phyloP scores from a whole-genome alignment of 2,113 vertebrate species.

The Rhinoderma darwinii region DNA sequence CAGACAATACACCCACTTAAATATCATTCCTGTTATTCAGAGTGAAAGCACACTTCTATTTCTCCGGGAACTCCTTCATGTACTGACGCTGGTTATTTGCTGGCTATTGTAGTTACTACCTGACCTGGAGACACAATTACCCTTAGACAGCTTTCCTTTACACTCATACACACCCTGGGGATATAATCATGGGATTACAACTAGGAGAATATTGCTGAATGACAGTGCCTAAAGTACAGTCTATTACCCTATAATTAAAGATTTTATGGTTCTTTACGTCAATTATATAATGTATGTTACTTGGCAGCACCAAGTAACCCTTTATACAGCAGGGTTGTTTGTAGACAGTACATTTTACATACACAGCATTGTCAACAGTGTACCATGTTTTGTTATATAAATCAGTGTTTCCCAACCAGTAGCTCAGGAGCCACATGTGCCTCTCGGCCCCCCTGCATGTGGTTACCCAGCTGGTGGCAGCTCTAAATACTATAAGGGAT shows the following conservation, averaged over 20 bases:
- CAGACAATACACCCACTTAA: constrained; percentile 28
- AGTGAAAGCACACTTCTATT: neutral
- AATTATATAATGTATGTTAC: neutral
- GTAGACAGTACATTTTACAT: neutral
- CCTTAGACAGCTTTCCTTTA: neutral
- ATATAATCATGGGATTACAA: constrained; percentile 37
- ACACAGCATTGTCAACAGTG: too few relatives aligned
- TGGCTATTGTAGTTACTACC: neutral
- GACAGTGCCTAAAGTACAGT: neutral
- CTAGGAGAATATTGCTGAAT: neutral
- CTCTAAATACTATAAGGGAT: too few relatives aligned
- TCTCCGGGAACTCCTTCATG: neutral
- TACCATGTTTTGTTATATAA: too few relatives aligned
- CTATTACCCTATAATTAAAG: constrained; percentile 40
- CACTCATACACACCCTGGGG: constrained; percentile 25
- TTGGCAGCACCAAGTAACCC: neutral
- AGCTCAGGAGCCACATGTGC: too few relatives aligned
- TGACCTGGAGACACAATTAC: neutral
- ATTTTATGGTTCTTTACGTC: constrained; percentile 7
- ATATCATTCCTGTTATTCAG: neutral
- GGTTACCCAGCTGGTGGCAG: too few relatives aligned
- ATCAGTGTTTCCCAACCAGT: too few relatives aligned
- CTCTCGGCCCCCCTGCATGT: too few relatives aligned
- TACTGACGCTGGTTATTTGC: neutral
- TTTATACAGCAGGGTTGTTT: neutral